phyloP scores from a whole-genome alignment of 2,888 invertebrate species.

The Eumacrocentrus americanus region DNA sequence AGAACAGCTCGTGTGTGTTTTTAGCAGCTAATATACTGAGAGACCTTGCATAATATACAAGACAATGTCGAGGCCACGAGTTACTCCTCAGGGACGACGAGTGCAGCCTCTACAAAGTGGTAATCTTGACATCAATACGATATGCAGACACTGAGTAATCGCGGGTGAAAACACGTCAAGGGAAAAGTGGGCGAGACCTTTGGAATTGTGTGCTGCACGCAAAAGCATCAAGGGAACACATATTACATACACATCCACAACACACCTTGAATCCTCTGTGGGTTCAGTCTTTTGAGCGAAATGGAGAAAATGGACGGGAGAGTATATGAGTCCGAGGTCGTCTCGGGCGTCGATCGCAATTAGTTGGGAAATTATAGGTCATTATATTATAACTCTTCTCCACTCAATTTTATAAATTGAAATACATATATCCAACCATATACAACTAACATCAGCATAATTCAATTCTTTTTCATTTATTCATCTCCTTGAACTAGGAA shows the following conservation, averaged over 20 bases:
- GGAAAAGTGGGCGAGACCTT: not conserved
- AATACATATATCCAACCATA: no score
- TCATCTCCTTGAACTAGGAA: no score
- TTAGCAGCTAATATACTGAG: no score
- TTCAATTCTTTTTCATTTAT: no score
- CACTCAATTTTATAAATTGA: no score
- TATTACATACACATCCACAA: not conserved
- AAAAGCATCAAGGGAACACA: not conserved
- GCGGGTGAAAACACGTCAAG: not conserved
- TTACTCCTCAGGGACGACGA: conserved; percentile 43
- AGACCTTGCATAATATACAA: conserved; percentile 43
- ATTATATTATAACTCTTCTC: no score
- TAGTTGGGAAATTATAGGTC: conserved; percentile 10
- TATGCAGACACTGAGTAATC: conserved; percentile 14
- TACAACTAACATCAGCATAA: no score
- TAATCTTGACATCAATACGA: conserved; percentile 52
- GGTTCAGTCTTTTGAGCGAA: not conserved
- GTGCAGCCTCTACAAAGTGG: conserved; percentile 30
- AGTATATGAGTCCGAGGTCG: not conserved
- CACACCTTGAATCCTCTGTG: conserved; percentile 3
- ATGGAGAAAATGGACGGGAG: not conserved
- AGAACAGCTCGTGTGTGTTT: no score
- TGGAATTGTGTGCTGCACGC: not conserved
- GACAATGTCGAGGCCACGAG: conserved; percentile 57
- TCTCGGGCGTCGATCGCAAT: not conserved